Conservation (phyloP, 2,888 invertebrate species). For the Cephus sareptanus region DNA sequence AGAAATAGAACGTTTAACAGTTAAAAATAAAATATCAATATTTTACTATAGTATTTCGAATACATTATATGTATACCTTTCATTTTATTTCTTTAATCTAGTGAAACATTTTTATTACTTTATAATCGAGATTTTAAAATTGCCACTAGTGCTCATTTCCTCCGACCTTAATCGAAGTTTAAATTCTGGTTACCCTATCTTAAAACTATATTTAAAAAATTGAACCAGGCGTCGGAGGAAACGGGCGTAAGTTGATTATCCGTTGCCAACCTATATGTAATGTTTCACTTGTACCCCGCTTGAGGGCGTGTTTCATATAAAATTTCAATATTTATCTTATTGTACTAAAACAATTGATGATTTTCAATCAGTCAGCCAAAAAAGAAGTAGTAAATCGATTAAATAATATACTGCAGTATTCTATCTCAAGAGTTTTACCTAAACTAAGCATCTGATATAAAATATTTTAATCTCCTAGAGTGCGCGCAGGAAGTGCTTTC, state of each 20-base stretch:
- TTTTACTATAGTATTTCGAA: neutral
- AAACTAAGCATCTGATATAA: neutral
- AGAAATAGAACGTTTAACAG: neutral
- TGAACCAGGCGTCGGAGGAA: too few species aligned
- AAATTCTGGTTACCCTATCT: too few species aligned
- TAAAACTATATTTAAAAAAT: too few species aligned
- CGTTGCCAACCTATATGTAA: neutral
- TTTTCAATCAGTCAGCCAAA: neutral
- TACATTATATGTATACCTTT: neutral
- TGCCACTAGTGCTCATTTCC: neutral
- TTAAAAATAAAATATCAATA: neutral
- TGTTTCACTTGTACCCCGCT: neutral
- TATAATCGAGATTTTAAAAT: neutral
- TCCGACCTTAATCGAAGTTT: too few species aligned
- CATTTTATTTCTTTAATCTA: neutral
- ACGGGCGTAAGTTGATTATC: neutral
- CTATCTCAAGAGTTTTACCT: neutral
- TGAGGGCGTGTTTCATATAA: neutral
- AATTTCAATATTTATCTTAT: neutral
- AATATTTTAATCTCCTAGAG: neutral
- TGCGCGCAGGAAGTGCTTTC: conserved; percentile 35
- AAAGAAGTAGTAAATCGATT: neutral
- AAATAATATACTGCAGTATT: neutral
- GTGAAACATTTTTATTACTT: neutral
- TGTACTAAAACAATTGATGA: neutral